phyloP scores from a whole-genome alignment of 1,140 invertebrate genomes.

The Mycetomoellerius zeteki region DNA sequence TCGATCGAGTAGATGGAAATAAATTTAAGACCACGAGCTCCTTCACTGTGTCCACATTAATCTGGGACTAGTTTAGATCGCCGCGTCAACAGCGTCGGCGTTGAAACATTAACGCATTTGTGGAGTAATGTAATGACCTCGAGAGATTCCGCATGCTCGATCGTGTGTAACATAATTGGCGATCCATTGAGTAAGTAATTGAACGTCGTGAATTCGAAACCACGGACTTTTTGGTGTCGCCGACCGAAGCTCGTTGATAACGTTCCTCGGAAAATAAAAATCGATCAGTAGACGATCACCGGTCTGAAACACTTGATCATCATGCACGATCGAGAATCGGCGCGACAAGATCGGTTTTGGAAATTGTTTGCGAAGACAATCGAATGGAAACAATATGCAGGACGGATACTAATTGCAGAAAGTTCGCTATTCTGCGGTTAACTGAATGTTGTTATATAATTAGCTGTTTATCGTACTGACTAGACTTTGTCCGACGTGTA shows the following conservation, averaged over 20 bases:
- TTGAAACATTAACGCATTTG: constrained; percentile 21
- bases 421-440: not conserved
- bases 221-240: constrained; percentile 19
- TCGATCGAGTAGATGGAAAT: not conserved
- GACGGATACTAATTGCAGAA: constrained; percentile 31
- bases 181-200: constrained; percentile 41
- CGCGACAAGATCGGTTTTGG: constrained; percentile 38
- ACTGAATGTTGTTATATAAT: not conserved
- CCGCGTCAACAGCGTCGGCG: constrained; percentile 13
- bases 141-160: constrained; percentile 34
- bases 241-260: constrained; percentile 43
- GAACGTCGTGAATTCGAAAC: constrained; percentile 20
- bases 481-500: not conserved
- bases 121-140: constrained; percentile 7
- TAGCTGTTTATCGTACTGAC: not conserved
- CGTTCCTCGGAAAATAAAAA: constrained; percentile 46
- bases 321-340: constrained; percentile 37
- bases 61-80: constrained; percentile 25
- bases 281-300: not conserved
- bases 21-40: not conserved
- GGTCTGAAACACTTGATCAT: not conserved
- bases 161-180: constrained; percentile 44
- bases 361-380: not conserved
- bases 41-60: constrained; percentile 5
- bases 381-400: not conserved